These are phyloP conservation scores for Tetraneura akinire DNA, from an alignment of 1,140 invertebrate species.

Conservation along the genomic window DNA sequence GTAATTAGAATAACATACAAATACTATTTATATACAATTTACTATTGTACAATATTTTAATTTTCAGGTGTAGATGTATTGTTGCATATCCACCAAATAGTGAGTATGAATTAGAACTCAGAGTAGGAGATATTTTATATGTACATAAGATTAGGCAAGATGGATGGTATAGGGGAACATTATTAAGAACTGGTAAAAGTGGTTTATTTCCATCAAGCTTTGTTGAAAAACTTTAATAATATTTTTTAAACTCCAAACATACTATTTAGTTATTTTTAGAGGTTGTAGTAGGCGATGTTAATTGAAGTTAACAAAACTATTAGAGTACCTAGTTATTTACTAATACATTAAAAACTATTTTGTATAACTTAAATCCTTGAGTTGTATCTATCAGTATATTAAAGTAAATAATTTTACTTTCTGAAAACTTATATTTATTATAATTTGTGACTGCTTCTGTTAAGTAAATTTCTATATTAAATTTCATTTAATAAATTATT, in stretches of 20 bases:
- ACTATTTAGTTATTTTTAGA: neutral
- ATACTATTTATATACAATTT: no score
- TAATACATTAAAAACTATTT: neutral
- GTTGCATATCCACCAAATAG: constrained; percentile 94
- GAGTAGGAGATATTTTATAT: constrained; percentile 87
- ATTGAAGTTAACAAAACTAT: constrained; percentile 27
- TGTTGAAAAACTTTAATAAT: constrained; percentile 72
- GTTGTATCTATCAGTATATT: neutral
- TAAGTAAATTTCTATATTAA: constrained; percentile 1
- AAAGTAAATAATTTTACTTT: neutral
- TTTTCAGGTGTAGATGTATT: constrained; percentile 79
- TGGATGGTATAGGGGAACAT: constrained; percentile 93
- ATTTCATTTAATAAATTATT: constrained; percentile 7
- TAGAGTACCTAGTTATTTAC: constrained; percentile 8
- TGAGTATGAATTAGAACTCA: constrained; percentile 86
- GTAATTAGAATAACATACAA: no score
- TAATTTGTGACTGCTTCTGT: constrained; percentile 28
- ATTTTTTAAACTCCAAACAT: constrained; percentile 32
- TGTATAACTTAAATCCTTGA: constrained; percentile 6
- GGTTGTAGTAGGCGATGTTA: neutral
- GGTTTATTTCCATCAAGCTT: constrained; percentile 93
- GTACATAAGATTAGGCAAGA: constrained; percentile 91
- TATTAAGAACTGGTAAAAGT: constrained; percentile 83
- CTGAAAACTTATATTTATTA: neutral
- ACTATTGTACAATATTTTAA: neutral